These are phyloP conservation scores for Myopa testacea DNA, from an alignment of 2,888 invertebrate species.

Conservation along the genomic window DNA sequence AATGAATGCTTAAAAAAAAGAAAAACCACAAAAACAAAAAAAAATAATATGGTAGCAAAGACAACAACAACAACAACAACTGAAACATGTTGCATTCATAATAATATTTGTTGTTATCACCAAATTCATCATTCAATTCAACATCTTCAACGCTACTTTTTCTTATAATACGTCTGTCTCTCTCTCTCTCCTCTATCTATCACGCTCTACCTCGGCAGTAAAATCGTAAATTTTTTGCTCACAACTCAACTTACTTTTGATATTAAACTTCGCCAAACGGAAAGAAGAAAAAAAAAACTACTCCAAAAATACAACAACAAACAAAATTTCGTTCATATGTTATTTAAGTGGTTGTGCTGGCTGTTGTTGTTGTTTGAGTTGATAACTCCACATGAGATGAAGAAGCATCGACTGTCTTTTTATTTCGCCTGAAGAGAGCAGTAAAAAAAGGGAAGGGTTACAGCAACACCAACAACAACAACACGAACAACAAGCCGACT, in stretches of 20 bases:
- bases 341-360: conserved; percentile 25
- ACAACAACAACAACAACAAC: conserved; percentile 7
- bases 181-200: too few species aligned
- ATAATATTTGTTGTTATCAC: neutral
- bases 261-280: too few species aligned
- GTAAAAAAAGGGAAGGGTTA: neutral
- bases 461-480: neutral
- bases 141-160: neutral
- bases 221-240: too few species aligned
- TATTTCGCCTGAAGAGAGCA: neutral
- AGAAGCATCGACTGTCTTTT: neutral
- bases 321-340: conserved; percentile 6
- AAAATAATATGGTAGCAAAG: neutral
- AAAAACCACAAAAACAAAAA: neutral
- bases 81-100: conserved; percentile 6
- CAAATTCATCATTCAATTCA: neutral
- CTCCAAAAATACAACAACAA: neutral
- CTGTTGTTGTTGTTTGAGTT: neutral
- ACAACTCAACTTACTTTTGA: too few species aligned
- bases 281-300: too few species aligned
- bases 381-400: neutral
- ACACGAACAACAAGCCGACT: too few species aligned
- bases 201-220: too few species aligned
- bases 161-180: neutral
- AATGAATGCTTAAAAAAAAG: conserved; percentile 3